These are phyloP conservation scores for Pseudococcus jackbeardsleyi DNA, from an alignment of 2,888 invertebrate species.

Conservation along the genomic window DNA sequence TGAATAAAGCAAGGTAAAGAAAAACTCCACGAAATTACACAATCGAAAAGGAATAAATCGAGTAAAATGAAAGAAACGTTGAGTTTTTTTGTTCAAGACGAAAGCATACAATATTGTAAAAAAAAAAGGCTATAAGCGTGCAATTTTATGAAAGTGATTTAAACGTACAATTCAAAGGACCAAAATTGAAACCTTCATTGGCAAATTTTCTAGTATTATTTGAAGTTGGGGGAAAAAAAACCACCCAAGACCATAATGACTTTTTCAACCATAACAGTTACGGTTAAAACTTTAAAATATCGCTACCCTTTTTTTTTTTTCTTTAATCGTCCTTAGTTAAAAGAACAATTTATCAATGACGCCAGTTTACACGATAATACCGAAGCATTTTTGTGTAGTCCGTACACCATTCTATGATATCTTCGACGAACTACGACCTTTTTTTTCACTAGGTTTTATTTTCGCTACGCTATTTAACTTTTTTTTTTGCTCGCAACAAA, in stretches of 20 bases:
- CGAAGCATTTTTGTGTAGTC: constrained; percentile 22
- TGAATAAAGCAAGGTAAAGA: not conserved
- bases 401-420: constrained; percentile 24
- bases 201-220: constrained; percentile 44
- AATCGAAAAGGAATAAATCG: constrained; percentile 29
- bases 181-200: constrained; percentile 41
- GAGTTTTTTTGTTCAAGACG: not conserved
- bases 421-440: constrained; percentile 6
- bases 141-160: constrained; percentile 28
- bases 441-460: constrained; percentile 19
- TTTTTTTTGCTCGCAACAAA: constrained; percentile 14
- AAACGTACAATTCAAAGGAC: constrained; percentile 38
- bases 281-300: constrained; percentile 41
- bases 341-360: constrained; percentile 47
- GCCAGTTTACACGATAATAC: constrained; percentile 44
- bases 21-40: not conserved
- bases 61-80: constrained; percentile 9
- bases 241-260: not conserved
- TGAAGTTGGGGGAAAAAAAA: not conserved
- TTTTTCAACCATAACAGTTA: constrained; percentile 45
- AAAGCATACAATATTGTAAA: constrained; percentile 25
- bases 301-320: constrained; percentile 38
- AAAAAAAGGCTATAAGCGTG: not conserved
- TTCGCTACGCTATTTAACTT: constrained; percentile 3
- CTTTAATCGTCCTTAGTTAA: constrained; percentile 47